phyloP scores from a whole-genome alignment of 2,888 invertebrate genomes.

The Amorpha juglandis region DNA sequence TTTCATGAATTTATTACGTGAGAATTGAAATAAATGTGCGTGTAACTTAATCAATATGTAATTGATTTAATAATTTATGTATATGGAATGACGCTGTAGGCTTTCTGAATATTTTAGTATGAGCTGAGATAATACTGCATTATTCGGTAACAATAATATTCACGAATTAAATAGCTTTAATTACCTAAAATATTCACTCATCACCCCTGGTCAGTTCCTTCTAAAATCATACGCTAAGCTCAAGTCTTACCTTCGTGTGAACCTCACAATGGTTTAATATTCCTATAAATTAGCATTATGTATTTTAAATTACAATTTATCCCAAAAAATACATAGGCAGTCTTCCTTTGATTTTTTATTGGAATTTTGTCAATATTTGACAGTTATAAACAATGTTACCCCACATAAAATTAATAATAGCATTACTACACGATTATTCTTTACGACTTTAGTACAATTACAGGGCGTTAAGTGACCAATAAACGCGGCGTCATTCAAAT shows the following conservation, averaged over 20 bases:
- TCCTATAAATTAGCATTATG: slow-evolving; percentile 5
- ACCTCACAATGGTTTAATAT: slow-evolving; percentile 5
- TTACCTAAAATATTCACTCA: not conserved
- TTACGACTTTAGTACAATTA: no score
- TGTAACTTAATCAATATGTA: slow-evolving; percentile 1
- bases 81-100: not conserved
- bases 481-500: no score
- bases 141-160: slow-evolving; percentile 10
- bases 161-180: slow-evolving; percentile 17
- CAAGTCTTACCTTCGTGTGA: slow-evolving; percentile 4
- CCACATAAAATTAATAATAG: no score
- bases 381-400: slow-evolving; percentile 2
- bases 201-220: not conserved
- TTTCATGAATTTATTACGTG: not conserved
- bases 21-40: not conserved
- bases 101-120: not conserved
- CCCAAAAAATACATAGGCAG: not conserved
- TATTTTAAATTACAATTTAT: not conserved
- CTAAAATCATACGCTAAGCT: not conserved
- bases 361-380: slow-evolving; percentile 17
- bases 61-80: slow-evolving; percentile 6
- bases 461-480: no score
- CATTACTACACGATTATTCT: not conserved
- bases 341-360: slow-evolving; percentile 3
- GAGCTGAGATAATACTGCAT: not conserved